Conservation (phyloP, 1,140 invertebrate species). For the Neuroterus valhalla region DNA sequence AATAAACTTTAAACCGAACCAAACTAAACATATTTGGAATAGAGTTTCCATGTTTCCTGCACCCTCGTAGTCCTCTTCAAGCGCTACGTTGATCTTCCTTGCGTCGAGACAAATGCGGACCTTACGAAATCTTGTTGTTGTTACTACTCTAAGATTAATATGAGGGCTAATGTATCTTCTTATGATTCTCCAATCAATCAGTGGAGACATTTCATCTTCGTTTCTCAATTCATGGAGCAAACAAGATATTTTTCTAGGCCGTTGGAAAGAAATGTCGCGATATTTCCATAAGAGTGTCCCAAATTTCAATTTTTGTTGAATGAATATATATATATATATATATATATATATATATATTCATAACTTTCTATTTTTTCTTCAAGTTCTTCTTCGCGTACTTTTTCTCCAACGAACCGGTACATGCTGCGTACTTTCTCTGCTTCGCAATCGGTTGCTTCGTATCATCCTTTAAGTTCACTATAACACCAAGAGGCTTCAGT, state of each 20-base stretch:
- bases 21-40: conserved; percentile 12
- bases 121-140: not conserved
- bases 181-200: not conserved
- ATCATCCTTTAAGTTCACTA: not conserved
- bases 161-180: not conserved
- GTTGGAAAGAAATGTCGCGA: not conserved
- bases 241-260: not conserved
- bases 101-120: conserved; percentile 6
- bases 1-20: no score
- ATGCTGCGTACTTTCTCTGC: no score
- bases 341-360: not conserved
- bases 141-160: conserved; percentile 9
- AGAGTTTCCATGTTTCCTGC: not conserved
- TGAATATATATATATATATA: not conserved
- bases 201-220: not conserved
- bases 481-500: not conserved
- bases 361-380: not conserved
- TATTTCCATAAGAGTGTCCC: not conserved
- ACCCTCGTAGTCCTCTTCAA: conserved; percentile 25
- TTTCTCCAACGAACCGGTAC: not conserved
- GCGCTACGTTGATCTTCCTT: not conserved
- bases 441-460: not conserved
- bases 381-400: not conserved
- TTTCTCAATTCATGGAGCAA: not conserved
- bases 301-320: not conserved